Percentiles rank a stretch among this genome's conserved stretches.
These are phyloP conservation scores for Pharmacophagus antenor DNA, from an alignment of 2,888 invertebrate genomes.

Conservation along the genomic window DNA sequence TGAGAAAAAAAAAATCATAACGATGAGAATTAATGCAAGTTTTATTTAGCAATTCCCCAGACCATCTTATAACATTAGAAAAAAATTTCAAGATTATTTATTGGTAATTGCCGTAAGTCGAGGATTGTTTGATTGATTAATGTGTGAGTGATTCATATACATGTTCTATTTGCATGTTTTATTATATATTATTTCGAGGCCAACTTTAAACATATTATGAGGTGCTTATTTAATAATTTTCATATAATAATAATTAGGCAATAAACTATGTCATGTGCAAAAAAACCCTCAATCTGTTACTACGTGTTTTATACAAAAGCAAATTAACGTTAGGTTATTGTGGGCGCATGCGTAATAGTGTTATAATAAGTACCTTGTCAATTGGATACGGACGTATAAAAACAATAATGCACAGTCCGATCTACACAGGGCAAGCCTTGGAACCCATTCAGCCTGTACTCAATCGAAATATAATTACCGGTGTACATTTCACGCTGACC, in stretches of 20 bases:
- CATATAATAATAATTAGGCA: neutral
- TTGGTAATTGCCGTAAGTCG: neutral
- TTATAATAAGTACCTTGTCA: constrained; percentile 23
- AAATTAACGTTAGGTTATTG: constrained; percentile 8
- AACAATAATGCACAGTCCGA: constrained; percentile 26
- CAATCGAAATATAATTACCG: constrained; percentile 31
- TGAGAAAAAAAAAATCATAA: too few relatives aligned
- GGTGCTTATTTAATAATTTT: neutral
- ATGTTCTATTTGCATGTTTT: too few relatives aligned
- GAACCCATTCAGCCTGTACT: constrained; percentile 19
- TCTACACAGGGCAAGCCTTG: constrained; percentile 24
- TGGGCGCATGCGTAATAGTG: constrained; percentile 13
- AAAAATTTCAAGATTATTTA: neutral
- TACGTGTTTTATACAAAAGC: constrained; percentile 10
- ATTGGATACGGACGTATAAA: constrained; percentile 17
- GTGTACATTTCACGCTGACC: constrained; percentile 28
- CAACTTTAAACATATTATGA: neutral
- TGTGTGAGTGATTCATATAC: neutral
- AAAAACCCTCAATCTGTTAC: constrained; percentile 2
- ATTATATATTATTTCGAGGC: neutral
- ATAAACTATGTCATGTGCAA: neutral
- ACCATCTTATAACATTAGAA: too few relatives aligned
- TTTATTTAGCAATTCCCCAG: too few relatives aligned
- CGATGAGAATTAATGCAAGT: too few relatives aligned
- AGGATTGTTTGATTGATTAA: neutral